phyloP scores from a whole-genome alignment of 2,797 vertebrate species.

The Acestrorhynchus altus region DNA sequence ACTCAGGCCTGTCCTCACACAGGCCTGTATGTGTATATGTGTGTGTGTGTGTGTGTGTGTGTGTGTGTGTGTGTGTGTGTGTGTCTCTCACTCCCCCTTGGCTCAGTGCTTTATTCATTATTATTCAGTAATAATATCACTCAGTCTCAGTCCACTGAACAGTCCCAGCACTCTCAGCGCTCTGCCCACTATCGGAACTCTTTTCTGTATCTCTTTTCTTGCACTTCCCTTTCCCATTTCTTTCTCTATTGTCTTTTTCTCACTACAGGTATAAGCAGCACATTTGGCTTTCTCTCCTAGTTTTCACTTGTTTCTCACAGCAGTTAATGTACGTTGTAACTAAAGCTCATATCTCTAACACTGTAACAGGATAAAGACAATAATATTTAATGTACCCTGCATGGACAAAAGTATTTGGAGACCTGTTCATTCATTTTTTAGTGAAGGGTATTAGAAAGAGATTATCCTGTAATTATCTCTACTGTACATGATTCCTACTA shows the following conservation, averaged over 20 bases:
- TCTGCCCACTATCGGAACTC: background rate
- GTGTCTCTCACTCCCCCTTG: background rate
- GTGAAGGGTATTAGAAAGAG: too few relatives aligned
- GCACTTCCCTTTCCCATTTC: conserved; percentile 7
- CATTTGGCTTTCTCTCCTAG: too few relatives aligned
- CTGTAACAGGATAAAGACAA: too few relatives aligned
- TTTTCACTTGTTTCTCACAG: too few relatives aligned
- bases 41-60: conserved; percentile 10
- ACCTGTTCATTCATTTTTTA: too few relatives aligned
- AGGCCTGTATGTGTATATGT: background rate
- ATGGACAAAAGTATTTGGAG: too few relatives aligned
- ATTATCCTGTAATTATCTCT: too few relatives aligned
- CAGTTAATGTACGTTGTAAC: too few relatives aligned
- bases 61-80: conserved; percentile 4
- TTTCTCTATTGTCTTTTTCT: conserved; percentile 23
- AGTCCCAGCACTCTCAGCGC: background rate
- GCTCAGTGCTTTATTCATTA: conserved; percentile 13
- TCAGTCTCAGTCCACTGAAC: conserved; percentile 10
- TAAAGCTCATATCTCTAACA: too few relatives aligned
- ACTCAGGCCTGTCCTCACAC: background rate
- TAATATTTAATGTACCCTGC: too few relatives aligned
- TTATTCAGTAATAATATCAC: conserved; percentile 20
- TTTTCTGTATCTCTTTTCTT: background rate
- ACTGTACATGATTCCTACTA: too few relatives aligned
- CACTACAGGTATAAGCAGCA: too few relatives aligned